These are phyloP conservation scores for Drosophila saltans DNA, from an alignment of 1,140 invertebrate species.

Conservation along the genomic window DNA sequence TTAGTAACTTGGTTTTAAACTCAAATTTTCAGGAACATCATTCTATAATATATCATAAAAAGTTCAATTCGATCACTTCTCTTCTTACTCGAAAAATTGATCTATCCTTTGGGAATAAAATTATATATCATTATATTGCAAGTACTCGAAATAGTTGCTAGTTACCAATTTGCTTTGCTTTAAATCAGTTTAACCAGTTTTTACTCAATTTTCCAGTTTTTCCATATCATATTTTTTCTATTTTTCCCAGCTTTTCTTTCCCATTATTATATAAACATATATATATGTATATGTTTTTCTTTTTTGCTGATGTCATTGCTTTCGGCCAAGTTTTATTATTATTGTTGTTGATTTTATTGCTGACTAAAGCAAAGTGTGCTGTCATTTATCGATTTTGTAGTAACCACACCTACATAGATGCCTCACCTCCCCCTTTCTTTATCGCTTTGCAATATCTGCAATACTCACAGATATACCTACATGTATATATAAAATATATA, in stretches of 20 bases:
- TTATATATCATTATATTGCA: background rate
- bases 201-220: constrained; percentile 39
- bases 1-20: too few relatives aligned
- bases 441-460: constrained; percentile 51
- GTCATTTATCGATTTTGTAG: constrained; percentile 79
- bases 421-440: constrained; percentile 15
- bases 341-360: constrained; percentile 67
- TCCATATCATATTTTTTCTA: constrained; percentile 21
- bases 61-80: too few relatives aligned
- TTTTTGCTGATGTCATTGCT: constrained; percentile 73
- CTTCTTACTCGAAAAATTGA: background rate
- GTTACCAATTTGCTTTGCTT: constrained; percentile 29
- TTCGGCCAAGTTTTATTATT: constrained; percentile 70
- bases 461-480: background rate
- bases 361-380: constrained; percentile 69
- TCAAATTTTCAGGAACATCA: too few relatives aligned
- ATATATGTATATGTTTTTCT: constrained; percentile 1
- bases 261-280: too few relatives aligned
- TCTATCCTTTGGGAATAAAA: background rate
- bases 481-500: background rate
- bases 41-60: too few relatives aligned
- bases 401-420: constrained; percentile 39
- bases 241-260: background rate
- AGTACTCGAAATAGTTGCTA: constrained; percentile 7
- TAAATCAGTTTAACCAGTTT: constrained; percentile 30